These are phyloP conservation scores for Drosophila ficusphila DNA, from an alignment of 1,140 invertebrate species.

Conservation along the genomic window DNA sequence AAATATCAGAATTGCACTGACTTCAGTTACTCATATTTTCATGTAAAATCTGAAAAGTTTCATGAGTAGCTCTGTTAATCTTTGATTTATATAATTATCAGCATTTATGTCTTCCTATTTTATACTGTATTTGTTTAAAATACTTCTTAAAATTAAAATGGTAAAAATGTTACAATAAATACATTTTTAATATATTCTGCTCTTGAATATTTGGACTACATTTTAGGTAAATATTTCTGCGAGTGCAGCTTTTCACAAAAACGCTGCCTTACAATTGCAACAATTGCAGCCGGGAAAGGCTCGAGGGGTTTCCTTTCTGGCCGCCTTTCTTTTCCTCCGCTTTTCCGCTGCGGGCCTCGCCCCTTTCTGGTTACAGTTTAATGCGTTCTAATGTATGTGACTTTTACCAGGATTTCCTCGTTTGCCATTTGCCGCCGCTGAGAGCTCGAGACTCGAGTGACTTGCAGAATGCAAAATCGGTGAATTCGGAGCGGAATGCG, in stretches of 20 bases:
- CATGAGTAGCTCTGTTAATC: no score
- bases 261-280: constrained; percentile 40
- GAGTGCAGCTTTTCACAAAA: constrained; percentile 46
- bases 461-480: constrained; percentile 56
- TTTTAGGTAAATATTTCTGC: not conserved
- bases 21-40: no score
- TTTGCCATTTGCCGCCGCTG: constrained; percentile 56
- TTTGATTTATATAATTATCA: no score
- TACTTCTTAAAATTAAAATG: no score
- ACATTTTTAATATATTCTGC: no score
- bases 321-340: constrained; percentile 31
- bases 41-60: no score
- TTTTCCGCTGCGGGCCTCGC: constrained; percentile 40
- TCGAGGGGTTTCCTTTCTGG: constrained; percentile 41
- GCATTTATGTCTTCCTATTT: no score
- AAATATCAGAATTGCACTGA: no score
- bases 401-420: constrained; percentile 70
- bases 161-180: no score
- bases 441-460: constrained; percentile 58
- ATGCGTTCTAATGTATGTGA: constrained; percentile 83
- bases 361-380: constrained; percentile 78
- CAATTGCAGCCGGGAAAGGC: constrained; percentile 42
- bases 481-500: constrained; percentile 12
- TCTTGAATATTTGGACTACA: no score
- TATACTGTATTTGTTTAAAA: no score